These are phyloP conservation scores for Tetrao urogallus DNA, from an alignment of 2,113 vertebrate genomes.

Conservation along the genomic window DNA sequence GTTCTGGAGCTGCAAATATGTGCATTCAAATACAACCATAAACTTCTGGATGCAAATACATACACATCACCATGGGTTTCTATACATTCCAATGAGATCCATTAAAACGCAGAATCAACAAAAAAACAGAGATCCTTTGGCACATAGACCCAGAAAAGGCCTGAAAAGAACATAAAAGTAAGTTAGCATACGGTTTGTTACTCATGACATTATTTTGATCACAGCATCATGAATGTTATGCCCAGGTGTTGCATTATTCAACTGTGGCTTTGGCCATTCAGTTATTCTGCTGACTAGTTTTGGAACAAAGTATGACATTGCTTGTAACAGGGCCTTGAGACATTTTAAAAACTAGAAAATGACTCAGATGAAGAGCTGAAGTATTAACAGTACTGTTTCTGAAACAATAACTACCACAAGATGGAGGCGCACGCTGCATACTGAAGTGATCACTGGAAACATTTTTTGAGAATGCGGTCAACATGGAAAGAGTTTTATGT, in stretches of 20 bases:
- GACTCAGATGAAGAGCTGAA: neutral
- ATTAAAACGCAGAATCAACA: neutral
- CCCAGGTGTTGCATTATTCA: neutral
- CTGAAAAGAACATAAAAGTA: neutral
- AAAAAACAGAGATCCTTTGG: neutral
- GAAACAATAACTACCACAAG: neutral
- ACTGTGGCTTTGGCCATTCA: neutral
- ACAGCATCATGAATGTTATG: neutral
- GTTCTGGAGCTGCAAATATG: neutral
- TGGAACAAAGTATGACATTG: neutral
- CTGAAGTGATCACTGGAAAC: neutral
- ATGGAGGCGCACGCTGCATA: neutral
- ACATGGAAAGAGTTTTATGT: neutral
- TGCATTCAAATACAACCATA: neutral
- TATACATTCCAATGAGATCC: neutral
- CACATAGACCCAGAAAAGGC: neutral
- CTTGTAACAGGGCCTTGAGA: neutral
- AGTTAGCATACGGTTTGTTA: neutral
- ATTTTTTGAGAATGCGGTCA: neutral
- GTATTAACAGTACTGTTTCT: neutral
- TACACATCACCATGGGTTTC: rapidly evolving
- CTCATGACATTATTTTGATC: neutral
- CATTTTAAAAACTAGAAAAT: neutral
- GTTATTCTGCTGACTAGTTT: neutral
- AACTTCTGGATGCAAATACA: neutral